phyloP scores from a whole-genome alignment of 1,140 invertebrate species.

The Maniola jurtina region DNA sequence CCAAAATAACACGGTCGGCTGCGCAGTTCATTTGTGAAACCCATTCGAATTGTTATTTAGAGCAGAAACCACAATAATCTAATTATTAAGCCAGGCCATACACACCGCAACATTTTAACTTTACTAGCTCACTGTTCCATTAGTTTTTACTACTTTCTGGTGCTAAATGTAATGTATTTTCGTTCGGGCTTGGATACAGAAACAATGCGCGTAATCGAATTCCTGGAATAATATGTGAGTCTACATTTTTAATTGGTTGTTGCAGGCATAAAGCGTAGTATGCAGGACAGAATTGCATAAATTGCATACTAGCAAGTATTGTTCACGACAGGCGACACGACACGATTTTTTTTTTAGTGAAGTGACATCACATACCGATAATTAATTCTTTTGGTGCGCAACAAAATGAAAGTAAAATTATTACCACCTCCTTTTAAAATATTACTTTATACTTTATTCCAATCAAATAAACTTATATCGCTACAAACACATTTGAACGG shows the following conservation, averaged over 20 bases:
- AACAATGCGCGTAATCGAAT: constrained; percentile 20
- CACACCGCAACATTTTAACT: constrained; percentile 46
- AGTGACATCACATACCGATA: no score
- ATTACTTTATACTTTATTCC: no score
- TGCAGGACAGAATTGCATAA: neutral
- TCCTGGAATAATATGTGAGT: constrained; percentile 13
- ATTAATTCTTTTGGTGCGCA: no score
- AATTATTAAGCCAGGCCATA: constrained; percentile 48
- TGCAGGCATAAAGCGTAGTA: neutral
- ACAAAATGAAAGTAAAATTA: no score
- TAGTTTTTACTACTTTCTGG: constrained; percentile 36
- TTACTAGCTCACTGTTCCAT: constrained; percentile 37
- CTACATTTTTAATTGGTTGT: constrained; percentile 10
- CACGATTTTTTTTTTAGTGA: no score
- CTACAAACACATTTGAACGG: no score
- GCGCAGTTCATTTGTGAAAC: constrained; percentile 38
- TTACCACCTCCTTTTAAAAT: no score
- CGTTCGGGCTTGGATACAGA: constrained; percentile 4
- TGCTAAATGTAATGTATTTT: constrained; percentile 29
- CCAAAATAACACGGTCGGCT: constrained; percentile 16
- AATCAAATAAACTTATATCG: no score
- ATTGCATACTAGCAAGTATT: no score
- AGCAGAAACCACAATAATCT: constrained; percentile 47
- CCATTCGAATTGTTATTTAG: constrained; percentile 42
- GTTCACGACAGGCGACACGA: no score